Evolutionary conservation across 1,140 invertebrate species (phyloP).

Genomic region (Macrotrachela quadricornifera): DNA sequence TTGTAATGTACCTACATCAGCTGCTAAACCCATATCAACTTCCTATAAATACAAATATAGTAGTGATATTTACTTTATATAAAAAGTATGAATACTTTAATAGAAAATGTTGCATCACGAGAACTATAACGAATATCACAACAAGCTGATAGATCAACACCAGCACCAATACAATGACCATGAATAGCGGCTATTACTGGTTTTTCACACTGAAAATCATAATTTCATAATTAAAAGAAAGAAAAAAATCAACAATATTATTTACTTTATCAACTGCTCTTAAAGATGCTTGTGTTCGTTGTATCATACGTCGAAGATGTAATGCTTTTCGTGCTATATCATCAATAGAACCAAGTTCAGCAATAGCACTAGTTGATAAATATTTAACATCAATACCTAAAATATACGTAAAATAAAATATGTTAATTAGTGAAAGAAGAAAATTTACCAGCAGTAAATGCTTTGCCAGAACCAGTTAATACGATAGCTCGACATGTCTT

Average conservation of each 20-base stretch:
- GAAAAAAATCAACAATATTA: neutral
- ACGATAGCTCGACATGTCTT: conserved; percentile 60
- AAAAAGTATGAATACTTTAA: conserved; percentile 50
- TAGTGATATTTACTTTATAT: no score
- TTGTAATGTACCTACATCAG: conserved; percentile 80
- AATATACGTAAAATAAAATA: no score
- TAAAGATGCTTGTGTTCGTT: conserved; percentile 51
- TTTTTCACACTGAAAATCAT: conserved; percentile 45
- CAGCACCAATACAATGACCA: conserved; percentile 67
- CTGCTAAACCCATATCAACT: conserved; percentile 40
- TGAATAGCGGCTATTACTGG: conserved; percentile 72
- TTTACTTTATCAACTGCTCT: conserved; percentile 49
- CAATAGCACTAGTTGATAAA: conserved; percentile 15
- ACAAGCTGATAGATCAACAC: conserved; percentile 59
- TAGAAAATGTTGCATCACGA: conserved; percentile 68
- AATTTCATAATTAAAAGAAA: neutral
- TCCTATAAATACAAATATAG: no score
- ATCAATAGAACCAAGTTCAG: conserved; percentile 15
- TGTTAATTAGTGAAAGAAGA: neutral
- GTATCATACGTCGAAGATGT: conserved; percentile 42
- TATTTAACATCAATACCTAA: conserved; percentile 6
- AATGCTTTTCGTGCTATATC: conserved; percentile 59
- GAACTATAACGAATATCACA: conserved; percentile 78
- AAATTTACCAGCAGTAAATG: conserved; percentile 51
- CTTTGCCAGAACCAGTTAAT: conserved; percentile 53